phyloP scores from a whole-genome alignment of 2,888 invertebrate species.

The Acleris literana region DNA sequence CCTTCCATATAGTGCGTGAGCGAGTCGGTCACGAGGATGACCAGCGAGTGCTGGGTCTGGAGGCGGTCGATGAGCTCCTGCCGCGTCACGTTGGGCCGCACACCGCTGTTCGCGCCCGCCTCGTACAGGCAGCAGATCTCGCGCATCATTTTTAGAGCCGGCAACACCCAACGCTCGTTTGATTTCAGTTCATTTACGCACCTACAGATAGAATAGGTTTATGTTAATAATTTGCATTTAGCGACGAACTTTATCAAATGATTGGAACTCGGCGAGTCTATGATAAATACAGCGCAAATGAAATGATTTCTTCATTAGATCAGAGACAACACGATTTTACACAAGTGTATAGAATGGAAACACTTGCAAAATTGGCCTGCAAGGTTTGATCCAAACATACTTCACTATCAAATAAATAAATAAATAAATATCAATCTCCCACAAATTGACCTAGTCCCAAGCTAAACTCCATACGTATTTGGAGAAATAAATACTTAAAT shows the following conservation, averaged over 20 bases:
- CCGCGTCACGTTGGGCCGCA: constrained; percentile 78
- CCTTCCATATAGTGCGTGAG: constrained; percentile 95
- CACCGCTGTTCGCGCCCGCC: constrained; percentile 85
- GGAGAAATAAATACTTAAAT: no score
- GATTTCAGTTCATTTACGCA: constrained; percentile 97
- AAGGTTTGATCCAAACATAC: no score
- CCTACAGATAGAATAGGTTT: constrained; percentile 44
- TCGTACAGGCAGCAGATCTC: constrained; percentile 98
- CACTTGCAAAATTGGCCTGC: no score
- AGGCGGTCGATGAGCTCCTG: constrained; percentile 93
- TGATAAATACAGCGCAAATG: no score
- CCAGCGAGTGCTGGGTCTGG: constrained; percentile 95
- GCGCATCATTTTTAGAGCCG: constrained; percentile 96
- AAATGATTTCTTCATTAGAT: no score
- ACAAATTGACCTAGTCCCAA: neutral
- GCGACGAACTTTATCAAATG: no score
- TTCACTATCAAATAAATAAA: neutral
- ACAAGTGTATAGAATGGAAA: no score
- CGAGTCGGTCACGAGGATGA: constrained; percentile 96
- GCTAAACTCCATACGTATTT: no score
- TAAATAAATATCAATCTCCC: neutral
- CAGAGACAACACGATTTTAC: no score
- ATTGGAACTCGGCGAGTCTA: no score
- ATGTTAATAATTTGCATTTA: no score
- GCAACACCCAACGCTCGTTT: constrained; percentile 95